phyloP scores from a whole-genome alignment of 1,140 invertebrate species.

The Caenorhabditis tropicalis region DNA sequence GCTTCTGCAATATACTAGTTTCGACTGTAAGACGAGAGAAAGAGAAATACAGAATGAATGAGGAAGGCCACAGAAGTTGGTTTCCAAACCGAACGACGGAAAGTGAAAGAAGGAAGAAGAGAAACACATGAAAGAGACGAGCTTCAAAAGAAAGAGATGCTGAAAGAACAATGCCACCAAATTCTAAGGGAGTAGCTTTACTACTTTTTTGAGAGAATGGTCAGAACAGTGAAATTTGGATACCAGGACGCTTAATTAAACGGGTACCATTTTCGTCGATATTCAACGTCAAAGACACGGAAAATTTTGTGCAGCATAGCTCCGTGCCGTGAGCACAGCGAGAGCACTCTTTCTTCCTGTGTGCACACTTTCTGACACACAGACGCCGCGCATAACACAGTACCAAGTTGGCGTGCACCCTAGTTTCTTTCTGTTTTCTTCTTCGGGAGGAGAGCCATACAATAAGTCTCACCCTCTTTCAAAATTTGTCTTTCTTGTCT shows the following conservation, averaged over 20 bases:
- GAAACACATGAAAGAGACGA: background rate
- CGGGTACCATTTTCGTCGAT: too few relatives aligned
- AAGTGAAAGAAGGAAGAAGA: slow-evolving; percentile 40
- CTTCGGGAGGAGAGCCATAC: background rate
- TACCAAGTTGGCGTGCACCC: background rate
- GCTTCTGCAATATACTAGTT: background rate
- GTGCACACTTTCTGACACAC: background rate
- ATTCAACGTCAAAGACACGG: too few relatives aligned
- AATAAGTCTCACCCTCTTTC: background rate
- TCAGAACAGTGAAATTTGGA: too few relatives aligned
- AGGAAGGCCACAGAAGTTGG: slow-evolving; percentile 2
- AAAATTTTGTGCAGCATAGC: too few relatives aligned
- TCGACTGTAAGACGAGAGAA: background rate
- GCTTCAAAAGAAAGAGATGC: background rate
- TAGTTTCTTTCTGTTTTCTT: background rate
- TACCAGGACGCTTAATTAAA: too few relatives aligned
- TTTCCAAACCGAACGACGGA: slow-evolving; percentile 26
- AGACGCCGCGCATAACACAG: slow-evolving; percentile 12
- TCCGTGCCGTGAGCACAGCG: background rate
- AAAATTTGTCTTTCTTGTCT: background rate
- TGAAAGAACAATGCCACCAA: background rate
- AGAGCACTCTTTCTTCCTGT: background rate
- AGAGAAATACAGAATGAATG: background rate
- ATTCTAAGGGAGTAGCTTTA: background rate
- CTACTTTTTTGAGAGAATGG: background rate